phyloP scores from a whole-genome alignment of 2,888 invertebrate species.

The Parasteatoda lunata region DNA sequence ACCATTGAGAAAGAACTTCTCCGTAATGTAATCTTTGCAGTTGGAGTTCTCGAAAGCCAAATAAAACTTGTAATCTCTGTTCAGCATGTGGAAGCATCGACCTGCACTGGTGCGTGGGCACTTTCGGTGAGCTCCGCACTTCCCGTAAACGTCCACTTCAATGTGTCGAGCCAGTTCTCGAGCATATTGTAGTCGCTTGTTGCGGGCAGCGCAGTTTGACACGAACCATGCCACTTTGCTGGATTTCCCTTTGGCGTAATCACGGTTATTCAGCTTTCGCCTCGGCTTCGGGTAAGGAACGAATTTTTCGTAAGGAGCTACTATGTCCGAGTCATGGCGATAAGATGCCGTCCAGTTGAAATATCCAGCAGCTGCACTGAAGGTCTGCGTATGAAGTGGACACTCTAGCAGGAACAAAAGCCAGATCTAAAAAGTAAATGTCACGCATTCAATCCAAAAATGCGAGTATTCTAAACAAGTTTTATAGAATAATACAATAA shows the following conservation, averaged over 20 bases:
- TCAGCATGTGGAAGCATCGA: constrained; percentile 91
- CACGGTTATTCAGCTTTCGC: not conserved
- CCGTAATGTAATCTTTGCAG: constrained; percentile 95
- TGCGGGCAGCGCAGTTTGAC: constrained; percentile 95
- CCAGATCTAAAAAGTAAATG: constrained; percentile 79
- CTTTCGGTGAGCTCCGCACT: constrained; percentile 86
- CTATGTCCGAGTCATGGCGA: constrained; percentile 93
- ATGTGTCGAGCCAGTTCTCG: constrained; percentile 89
- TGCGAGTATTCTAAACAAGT: too few species aligned
- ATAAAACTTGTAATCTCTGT: constrained; percentile 96
- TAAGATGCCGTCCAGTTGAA: constrained; percentile 99
- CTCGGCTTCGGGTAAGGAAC: constrained; percentile 80
- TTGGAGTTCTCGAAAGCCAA: constrained; percentile 98
- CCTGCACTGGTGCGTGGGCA: constrained; percentile 86
- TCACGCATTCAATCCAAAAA: too few species aligned
- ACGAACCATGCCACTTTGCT: constrained; percentile 95
- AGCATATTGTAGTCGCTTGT: constrained; percentile 90
- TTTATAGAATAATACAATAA: too few species aligned
- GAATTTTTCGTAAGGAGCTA: constrained; percentile 96
- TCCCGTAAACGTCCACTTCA: constrained; percentile 91
- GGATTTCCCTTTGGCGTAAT: constrained; percentile 72
- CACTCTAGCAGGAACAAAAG: constrained; percentile 95
- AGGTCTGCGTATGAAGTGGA: constrained; percentile 92
- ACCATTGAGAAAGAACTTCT: constrained; percentile 97
- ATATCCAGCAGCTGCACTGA: constrained; percentile 82